Conservation (phyloP, 2,113 vertebrate species). For the Takifugu flavidus region DNA sequence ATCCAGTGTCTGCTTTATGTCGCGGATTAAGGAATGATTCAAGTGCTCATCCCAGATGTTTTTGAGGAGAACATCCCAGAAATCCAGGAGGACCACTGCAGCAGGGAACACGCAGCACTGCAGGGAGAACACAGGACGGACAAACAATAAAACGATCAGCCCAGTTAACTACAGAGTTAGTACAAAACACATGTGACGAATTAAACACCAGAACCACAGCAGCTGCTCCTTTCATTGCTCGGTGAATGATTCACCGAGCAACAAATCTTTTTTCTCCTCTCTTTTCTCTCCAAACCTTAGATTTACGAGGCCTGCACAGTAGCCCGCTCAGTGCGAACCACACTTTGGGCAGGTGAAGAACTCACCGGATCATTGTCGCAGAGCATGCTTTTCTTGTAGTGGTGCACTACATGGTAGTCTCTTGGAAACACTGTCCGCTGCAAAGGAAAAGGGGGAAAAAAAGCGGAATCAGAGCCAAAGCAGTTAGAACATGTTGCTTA, state of each 20-base stretch:
- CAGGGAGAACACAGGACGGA: conserved; percentile 9
- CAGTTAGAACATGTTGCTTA: background rate
- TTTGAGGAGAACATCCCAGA: conserved; percentile 66
- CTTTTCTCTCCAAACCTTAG: background rate
- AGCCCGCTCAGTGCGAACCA: background rate
- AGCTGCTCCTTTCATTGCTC: background rate
- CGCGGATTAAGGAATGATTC: conserved; percentile 58
- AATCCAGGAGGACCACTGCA: conserved; percentile 66
- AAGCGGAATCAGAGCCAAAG: background rate
- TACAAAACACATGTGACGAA: conserved; percentile 8
- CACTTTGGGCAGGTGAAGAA: conserved; percentile 6
- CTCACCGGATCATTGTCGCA: conserved; percentile 73
- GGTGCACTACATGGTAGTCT: conserved; percentile 70
- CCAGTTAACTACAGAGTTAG: conserved; percentile 1
- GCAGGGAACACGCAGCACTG: conserved; percentile 76
- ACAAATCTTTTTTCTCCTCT: background rate
- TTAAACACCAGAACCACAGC: conserved; percentile 19
- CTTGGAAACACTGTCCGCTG: conserved; percentile 74
- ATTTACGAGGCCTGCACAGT: background rate
- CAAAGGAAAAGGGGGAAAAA: conserved; percentile 7
- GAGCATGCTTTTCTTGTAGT: conserved; percentile 64
- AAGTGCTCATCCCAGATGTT: conserved; percentile 68
- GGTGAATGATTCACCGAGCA: background rate
- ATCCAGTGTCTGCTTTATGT: conserved; percentile 60
- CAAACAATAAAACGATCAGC: background rate